Evolutionary conservation across 2,797 vertebrate genomes (phyloP), one percentile per base, ranked within the genome.

Genomic region (Urosaurus nigricauda): DNA sequence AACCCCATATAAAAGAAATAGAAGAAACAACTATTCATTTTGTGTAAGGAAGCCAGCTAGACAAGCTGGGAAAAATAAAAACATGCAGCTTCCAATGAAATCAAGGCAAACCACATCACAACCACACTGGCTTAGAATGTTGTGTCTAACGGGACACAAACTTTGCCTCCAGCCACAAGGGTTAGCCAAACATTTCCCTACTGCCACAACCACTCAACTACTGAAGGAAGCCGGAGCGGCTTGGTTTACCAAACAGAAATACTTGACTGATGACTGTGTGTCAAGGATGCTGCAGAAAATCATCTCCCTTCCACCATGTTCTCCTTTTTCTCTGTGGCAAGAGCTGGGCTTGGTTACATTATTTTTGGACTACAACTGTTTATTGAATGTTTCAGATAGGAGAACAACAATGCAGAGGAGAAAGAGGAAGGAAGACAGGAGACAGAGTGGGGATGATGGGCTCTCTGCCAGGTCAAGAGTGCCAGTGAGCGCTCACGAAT

Each of bases 231-330:
- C 16, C 29, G 53, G 37, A n/a, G 58, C 19, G 16, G 24, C 6
- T 78, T 73, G 70, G 19, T 40, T 82, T 60, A 83, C 29, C 51
- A 60, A 73, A 85, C 19, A 43, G 84, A 13, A 85, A 77, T 47
- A 77, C 21, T 77, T 5, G 3, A 3, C 16, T 75, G 19, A n/a
- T 9, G 19, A 85, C 53, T 77, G 37, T 78, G 8, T 56, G 21
- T 19, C 4, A 40, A 68, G 56, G 37, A 47, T 60, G 12, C 9
- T 9, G 19, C 32, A 73, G n/a, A 47, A 71, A 71, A n/a, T 37
- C 37, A 21, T 47, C 47, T 51, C n/a, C 17, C 19, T 24, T 5
- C 53, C 51, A n/a, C 9, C 32, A 3, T 53, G 5, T 83, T 7
- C 2, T 71, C 24, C 43, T 32, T 35, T 17, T 21, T 37, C 8